A percentile compares a stretch with the other conserved stretches of the same genome.
phyloP scores from a whole-genome alignment of 2,113 vertebrate species.

The Dasyprocta punctata region DNA sequence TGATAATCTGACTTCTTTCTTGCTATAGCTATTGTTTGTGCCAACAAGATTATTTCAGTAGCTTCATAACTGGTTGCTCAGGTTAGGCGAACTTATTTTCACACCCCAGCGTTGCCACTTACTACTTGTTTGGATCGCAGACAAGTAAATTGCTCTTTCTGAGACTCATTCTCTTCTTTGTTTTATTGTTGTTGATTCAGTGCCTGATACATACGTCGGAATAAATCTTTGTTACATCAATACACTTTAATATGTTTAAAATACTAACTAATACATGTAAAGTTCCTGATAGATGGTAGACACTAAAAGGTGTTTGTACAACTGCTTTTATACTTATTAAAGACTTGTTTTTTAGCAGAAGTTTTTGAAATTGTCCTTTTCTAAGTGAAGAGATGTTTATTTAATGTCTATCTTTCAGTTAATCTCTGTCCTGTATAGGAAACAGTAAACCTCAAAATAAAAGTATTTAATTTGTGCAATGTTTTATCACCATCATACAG shows the following conservation, averaged over 20 bases:
- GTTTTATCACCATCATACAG: neutral
- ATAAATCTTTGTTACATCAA: neutral
- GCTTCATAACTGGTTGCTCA: neutral
- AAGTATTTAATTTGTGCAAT: neutral
- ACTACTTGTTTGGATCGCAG: neutral
- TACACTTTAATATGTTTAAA: neutral
- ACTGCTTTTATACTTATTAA: neutral
- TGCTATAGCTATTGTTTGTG: neutral
- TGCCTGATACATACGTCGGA: neutral
- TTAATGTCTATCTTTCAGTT: constrained; percentile 9
- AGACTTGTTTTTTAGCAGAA: neutral
- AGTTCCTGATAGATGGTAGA: neutral
- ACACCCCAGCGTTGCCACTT: neutral
- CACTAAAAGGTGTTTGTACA: neutral
- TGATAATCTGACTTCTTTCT: neutral
- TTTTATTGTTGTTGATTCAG: neutral
- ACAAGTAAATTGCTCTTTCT: neutral
- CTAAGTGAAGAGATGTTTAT: neutral
- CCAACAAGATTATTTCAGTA: neutral
- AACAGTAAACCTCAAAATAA: neutral
- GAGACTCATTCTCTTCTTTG: neutral
- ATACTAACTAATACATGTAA: neutral
- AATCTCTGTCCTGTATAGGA: neutral
- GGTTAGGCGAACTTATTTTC: neutral
- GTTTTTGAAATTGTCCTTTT: no score